A percentile compares a stretch with the other conserved stretches of the same genome.
Conservation (phyloP, 2,113 vertebrate species). For the Gavia stellata region DNA sequence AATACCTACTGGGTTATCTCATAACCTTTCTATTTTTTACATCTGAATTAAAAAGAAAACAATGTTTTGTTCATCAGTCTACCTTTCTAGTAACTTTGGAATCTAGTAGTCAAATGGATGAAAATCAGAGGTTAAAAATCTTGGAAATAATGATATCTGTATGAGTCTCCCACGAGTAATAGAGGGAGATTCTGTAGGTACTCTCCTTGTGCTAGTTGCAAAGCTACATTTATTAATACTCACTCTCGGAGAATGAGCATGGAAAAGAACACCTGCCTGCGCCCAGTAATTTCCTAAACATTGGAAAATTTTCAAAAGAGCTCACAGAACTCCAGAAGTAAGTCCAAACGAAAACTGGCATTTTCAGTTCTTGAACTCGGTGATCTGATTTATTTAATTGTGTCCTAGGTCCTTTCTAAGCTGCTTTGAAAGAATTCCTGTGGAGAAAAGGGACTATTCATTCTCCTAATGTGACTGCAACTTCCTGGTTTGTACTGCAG, state of each 20-base stretch:
- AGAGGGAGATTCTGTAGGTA: not conserved
- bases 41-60: not conserved
- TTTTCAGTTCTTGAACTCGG: not conserved
- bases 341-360: not conserved
- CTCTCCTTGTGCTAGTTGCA: not conserved
- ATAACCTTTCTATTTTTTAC: not conserved
- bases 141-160: not conserved
- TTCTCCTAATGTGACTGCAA: not conserved
- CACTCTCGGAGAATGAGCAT: not conserved
- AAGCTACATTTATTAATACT: not conserved
- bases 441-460: not conserved
- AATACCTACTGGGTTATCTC: not conserved
- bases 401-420: not conserved
- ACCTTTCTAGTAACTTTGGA: not conserved
- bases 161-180: not conserved
- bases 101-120: not conserved
- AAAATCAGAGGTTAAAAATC: not conserved
- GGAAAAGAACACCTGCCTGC: not conserved
- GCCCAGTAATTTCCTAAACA: not conserved
- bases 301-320: not conserved
- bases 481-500: not conserved
- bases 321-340: not conserved
- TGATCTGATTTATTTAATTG: not conserved
- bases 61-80: not conserved
- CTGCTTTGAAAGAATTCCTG: not conserved